These are phyloP conservation scores for Eptesicus fuscus DNA, from an alignment of 2,113 vertebrate genomes.

Conservation along the genomic window DNA sequence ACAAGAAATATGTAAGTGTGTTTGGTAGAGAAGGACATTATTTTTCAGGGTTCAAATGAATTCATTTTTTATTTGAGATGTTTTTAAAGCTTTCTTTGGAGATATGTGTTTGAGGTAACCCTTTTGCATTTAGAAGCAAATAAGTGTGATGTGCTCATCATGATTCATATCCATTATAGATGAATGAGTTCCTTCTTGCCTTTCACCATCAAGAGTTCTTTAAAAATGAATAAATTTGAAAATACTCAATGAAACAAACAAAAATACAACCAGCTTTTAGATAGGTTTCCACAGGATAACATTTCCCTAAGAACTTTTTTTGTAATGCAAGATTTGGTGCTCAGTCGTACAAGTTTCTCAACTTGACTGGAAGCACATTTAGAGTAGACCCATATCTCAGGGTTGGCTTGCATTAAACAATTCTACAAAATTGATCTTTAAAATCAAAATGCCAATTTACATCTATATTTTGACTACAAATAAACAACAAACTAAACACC, in stretches of 20 bases:
- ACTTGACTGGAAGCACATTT: background rate
- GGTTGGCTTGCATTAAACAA: background rate
- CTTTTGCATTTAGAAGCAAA: constrained; percentile 13
- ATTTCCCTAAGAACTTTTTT: background rate
- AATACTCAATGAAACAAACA: background rate
- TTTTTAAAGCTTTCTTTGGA: background rate
- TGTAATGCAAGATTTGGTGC: background rate
- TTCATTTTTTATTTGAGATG: background rate
- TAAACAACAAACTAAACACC: background rate
- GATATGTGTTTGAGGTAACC: background rate
- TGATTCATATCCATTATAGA: background rate
- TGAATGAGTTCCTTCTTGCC: background rate
- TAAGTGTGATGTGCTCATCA: background rate
- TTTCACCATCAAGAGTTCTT: constrained; percentile 10
- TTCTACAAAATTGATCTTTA: background rate
- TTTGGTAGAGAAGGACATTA: background rate
- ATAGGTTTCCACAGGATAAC: background rate
- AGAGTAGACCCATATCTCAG: background rate
- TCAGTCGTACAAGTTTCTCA: background rate
- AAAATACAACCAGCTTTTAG: background rate
- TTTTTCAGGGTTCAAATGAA: background rate
- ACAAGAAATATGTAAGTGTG: background rate
- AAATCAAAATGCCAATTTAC: background rate
- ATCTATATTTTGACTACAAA: constrained; percentile 15
- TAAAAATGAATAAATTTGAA: background rate